These are phyloP conservation scores for Epizoanthus ramosus DNA, from an alignment of 92 coral and sea anemone genomes.

Conservation along the genomic window DNA sequence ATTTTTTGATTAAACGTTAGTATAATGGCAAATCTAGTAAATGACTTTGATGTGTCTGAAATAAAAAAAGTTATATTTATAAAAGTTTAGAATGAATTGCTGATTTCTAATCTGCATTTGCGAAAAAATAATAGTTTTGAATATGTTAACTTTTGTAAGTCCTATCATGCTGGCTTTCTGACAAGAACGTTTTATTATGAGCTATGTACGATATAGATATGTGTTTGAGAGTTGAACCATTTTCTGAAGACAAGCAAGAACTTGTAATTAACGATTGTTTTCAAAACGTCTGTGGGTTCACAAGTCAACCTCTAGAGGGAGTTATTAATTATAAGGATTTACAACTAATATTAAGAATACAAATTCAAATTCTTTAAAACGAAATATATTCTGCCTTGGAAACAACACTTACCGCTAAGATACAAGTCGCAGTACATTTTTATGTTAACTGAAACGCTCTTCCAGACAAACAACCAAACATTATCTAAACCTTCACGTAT, in stretches of 20 bases:
- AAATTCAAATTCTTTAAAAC: background rate
- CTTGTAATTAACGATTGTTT: conserved; percentile 2
- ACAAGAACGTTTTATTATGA: background rate
- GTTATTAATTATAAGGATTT: background rate
- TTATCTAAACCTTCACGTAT: background rate
- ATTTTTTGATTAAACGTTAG: background rate
- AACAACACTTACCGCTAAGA: conserved; percentile 1
- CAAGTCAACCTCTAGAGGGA: background rate
- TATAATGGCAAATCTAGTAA: background rate
- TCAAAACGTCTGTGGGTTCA: background rate
- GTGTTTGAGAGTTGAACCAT: no score
- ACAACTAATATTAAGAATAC: background rate
- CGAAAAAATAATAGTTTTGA: background rate
- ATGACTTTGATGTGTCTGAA: background rate
- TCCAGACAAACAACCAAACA: background rate
- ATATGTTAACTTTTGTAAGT: no score
- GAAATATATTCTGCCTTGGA: background rate
- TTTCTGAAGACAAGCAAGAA: no score
- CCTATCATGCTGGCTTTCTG: background rate
- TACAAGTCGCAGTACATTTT: background rate
- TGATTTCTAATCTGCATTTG: conserved; percentile 11
- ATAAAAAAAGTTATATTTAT: background rate
- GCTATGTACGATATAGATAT: background rate
- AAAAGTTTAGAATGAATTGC: background rate
- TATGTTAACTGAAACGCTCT: background rate